Evolutionary conservation across 1,140 invertebrate genomes (phyloP), one percentile per base, ranked within the genome.

Genomic region (Telenomus remus): DNA sequence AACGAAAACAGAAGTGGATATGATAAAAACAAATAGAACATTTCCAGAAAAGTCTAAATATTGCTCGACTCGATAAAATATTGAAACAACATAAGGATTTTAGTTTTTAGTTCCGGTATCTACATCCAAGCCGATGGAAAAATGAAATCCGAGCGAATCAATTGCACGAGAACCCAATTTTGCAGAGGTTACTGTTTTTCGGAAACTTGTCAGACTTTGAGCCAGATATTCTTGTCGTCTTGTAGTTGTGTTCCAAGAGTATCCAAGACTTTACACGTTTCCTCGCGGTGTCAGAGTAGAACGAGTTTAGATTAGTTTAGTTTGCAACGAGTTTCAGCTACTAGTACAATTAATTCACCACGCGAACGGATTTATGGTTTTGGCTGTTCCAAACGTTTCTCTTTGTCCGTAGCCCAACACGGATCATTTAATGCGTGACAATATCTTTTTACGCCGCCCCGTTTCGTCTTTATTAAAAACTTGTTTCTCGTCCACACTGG

Each of bases 301-400:
- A 81, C 82, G 85, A 86, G 85, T 86, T 86, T 85, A 86, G 83
- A 86, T 86, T 86, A 85, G 84, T 86, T 86, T 85, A 83, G 84
- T 85, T 86, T 63, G 80, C 80, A 85, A 85, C 82, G 80, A 86
- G 85, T 86, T 84, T 85, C 79, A 61, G 72, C 74, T 74, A 59
- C 71, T 73, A 61, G 70, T 79, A 68, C 82, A 83, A 85, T 86
- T 86, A 86, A 86, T 86, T 81, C 82, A 71, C 71, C 68, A 79
- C 76, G 66, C 71, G 78, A 72, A 64, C 79, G 76, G 79, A 85
- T 86, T 86, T 85, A 86, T 85, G 80, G 83, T 83, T 79, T 75
- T 71, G 81, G 65, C 78, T 74, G 65, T 64, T 65, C 61, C 1
- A 81, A 81, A 84, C 82, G 82, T 86, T 86, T 85, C 81, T 85